A percentile compares a stretch with the other conserved stretches of the same genome.
These are phyloP conservation scores for Calameuta idolon DNA, from an alignment of 2,888 invertebrate species.

Conservation along the genomic window DNA sequence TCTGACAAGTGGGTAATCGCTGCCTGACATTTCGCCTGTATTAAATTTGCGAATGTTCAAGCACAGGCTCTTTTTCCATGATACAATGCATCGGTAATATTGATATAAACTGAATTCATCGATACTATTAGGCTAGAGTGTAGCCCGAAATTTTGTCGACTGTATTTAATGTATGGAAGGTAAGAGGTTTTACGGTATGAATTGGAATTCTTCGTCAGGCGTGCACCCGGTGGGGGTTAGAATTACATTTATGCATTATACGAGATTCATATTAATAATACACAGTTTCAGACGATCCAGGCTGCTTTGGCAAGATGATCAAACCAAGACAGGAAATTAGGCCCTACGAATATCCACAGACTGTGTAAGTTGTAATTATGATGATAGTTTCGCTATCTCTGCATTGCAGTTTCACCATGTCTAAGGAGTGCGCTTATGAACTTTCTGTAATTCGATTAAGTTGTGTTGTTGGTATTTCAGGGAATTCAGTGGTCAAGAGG, in stretches of 20 bases:
- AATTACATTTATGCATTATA: slow-evolving; percentile 21
- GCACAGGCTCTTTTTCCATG: slow-evolving; percentile 23
- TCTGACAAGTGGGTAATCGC: slow-evolving; percentile 40
- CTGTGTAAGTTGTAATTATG: slow-evolving; percentile 41
- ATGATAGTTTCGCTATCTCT: neutral
- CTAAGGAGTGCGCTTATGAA: neutral
- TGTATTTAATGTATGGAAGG: slow-evolving; percentile 39
- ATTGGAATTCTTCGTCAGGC: slow-evolving; percentile 23
- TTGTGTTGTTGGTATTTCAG: slow-evolving; percentile 53
- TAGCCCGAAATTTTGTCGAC: slow-evolving; percentile 14
- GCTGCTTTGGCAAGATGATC: slow-evolving; percentile 40
- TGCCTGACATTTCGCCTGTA: slow-evolving; percentile 35
- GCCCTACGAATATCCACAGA: slow-evolving; percentile 41
- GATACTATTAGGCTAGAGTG: slow-evolving; percentile 4
- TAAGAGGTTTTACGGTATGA: slow-evolving; percentile 24
- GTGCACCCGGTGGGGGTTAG: slow-evolving; percentile 47
- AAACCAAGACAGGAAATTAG: slow-evolving; percentile 40
- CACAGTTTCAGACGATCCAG: slow-evolving; percentile 30
- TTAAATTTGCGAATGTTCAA: slow-evolving; percentile 19
- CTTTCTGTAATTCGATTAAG: neutral
- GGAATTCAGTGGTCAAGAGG: slow-evolving; percentile 73
- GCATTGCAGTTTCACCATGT: neutral
- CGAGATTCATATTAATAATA: slow-evolving; percentile 1
- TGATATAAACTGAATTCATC: neutral
- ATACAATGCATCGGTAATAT: slow-evolving; percentile 10